Evolutionary conservation across 2,888 invertebrate genomes (phyloP).

Genomic region (Deroplatys truncata): DNA sequence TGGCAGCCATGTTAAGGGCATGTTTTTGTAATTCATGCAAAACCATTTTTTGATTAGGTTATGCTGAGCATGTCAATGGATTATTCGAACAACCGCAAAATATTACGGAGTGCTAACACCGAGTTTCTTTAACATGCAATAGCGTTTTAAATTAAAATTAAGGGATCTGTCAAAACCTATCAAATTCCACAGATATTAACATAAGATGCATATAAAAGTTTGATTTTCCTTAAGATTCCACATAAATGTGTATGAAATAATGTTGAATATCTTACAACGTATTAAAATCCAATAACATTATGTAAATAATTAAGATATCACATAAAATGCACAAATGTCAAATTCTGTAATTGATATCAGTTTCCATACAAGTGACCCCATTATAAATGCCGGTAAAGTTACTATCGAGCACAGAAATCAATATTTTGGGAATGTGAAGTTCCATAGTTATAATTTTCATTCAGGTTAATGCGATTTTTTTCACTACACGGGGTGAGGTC

Average conservation of each 20-base stretch:
- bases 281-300: background rate
- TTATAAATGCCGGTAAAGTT: background rate
- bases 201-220: background rate
- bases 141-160: background rate
- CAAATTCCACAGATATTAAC: background rate
- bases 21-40: no score
- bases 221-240: no score
- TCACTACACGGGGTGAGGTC: background rate
- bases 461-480: background rate
- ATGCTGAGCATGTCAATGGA: no score
- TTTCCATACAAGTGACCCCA: background rate
- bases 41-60: no score
- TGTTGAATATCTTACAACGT: no score
- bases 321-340: background rate
- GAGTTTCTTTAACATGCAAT: no score
- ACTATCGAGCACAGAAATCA: background rate
- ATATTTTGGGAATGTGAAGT: background rate
- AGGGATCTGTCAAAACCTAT: background rate
- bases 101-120: no score
- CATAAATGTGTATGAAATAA: no score
- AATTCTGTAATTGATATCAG: background rate
- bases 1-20: no score
- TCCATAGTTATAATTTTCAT: background rate
- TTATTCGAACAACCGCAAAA: no score
- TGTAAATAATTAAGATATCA: background rate